Conservation (phyloP, 2,797 vertebrate species). For the Moxostoma hubbsi region DNA sequence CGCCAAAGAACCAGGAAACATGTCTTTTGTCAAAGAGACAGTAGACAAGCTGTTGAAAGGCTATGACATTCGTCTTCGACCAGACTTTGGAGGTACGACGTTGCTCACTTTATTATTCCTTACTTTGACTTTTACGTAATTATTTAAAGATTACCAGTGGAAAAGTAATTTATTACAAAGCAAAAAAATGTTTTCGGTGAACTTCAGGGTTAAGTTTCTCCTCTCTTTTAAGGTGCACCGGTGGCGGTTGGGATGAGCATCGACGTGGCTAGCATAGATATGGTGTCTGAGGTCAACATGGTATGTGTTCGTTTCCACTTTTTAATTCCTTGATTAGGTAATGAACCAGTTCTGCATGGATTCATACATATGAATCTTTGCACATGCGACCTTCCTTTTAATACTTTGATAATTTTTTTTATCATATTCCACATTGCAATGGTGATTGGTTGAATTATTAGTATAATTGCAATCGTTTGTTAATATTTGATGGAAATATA, state of each 20-base stretch:
- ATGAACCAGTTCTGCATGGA: background rate
- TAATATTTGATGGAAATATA: background rate
- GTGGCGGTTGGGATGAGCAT: slow-evolving; percentile 98
- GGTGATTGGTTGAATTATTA: background rate
- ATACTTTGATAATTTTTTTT: background rate
- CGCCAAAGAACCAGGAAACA: slow-evolving; percentile 94
- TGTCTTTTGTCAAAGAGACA: slow-evolving; percentile 98
- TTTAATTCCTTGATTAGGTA: background rate
- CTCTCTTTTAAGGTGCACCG: slow-evolving; percentile 81
- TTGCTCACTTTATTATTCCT: background rate
- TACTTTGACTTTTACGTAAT: slow-evolving; percentile 7
- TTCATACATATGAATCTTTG: background rate
- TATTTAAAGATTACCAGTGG: background rate
- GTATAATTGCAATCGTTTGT: background rate
- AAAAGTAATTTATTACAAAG: background rate
- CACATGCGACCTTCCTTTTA: background rate
- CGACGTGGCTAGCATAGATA: slow-evolving; percentile 98
- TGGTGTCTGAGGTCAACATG: slow-evolving; percentile 99
- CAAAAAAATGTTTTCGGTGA: background rate
- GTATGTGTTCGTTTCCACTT: slow-evolving; percentile 75
- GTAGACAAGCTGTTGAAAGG: slow-evolving; percentile 96
- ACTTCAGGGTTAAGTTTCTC: slow-evolving; percentile 20
- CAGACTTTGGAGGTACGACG: slow-evolving; percentile 93
- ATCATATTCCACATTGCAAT: background rate
- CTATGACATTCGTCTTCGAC: slow-evolving; percentile 95